Evolutionary conservation across 2,797 vertebrate genomes (phyloP), one percentile per base, ranked within the genome.

Genomic region (Dicrostonyx torquatus): DNA sequence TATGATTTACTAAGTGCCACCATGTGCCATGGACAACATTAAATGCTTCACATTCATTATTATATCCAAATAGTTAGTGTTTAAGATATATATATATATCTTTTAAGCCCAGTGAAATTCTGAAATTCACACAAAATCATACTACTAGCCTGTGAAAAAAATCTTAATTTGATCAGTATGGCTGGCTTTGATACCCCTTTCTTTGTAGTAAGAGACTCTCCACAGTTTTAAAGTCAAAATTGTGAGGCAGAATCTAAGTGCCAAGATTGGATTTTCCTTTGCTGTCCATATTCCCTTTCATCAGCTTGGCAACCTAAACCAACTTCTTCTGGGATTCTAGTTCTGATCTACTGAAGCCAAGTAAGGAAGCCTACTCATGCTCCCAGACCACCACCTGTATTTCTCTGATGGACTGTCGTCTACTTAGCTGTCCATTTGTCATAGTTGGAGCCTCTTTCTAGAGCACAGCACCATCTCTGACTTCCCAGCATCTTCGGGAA

Each of bases 101-200:
- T 84, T 43, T 93, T 75, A 83, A 94, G 15, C 6, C 22, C 13
- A 70, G 34, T 12, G 34, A 92, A 73, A 83, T 20, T 24, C 43
- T 85, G 68, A 90, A 95, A 86, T 10, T 55, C 20, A 76, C 6
- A 68, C 73, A 93, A 9, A 73, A 89, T 77, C 75, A 87, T 91
- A 53, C 15, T 76, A 43, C 15, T 43, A 45, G 26, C 60, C 14
- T 20, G 20, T 20, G 43, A 94, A 17, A 90, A 90, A 92, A 85
- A 88, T 48, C 70, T 94, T 94, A 43, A 93, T 90, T 90, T 77
- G 43, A 96, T 92, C 64, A 89, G 62, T 73, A 91, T 84, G 50
- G 20, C 4, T 40, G 53, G 83, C 40, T 92, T 43, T 10, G 62
- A 88, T 64, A 78, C 77, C 37, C 50, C 11, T 85, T 60, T 68